phyloP scores from a whole-genome alignment of 1,140 invertebrate genomes.

The Papilio polytes region DNA sequence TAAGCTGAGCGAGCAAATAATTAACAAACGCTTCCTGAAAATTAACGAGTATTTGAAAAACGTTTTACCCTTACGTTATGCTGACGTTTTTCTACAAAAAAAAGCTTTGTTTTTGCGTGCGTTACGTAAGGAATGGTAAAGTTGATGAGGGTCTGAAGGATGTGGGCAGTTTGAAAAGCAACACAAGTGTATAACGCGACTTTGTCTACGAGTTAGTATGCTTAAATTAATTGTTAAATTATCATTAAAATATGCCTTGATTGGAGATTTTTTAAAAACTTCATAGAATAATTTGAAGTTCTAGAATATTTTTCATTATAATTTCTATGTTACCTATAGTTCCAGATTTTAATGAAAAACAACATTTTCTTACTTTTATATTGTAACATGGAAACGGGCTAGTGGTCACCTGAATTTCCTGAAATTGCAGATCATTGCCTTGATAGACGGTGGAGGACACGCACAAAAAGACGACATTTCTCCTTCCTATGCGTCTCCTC shows the following conservation, averaged over 20 bases:
- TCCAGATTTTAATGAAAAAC: too few relatives aligned
- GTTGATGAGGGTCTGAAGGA: slow-evolving; percentile 41
- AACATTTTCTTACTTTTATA: too few relatives aligned
- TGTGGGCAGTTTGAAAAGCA: background rate
- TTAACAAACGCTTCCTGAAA: background rate
- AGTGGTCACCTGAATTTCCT: too few relatives aligned
- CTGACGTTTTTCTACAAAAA: slow-evolving; percentile 40
- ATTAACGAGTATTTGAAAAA: slow-evolving; percentile 17
- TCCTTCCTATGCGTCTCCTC: too few relatives aligned
- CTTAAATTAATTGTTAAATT: background rate
- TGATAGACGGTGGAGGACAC: too few relatives aligned
- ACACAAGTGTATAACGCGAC: background rate
- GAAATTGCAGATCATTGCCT: too few relatives aligned
- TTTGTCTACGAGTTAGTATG: background rate
- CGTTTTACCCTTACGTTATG: slow-evolving; percentile 1
- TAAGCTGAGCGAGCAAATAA: background rate
- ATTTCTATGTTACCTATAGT: too few relatives aligned
- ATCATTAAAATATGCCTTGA: background rate
- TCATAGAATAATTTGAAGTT: too few relatives aligned
- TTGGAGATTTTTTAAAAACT: too few relatives aligned
- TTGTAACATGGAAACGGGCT: too few relatives aligned
- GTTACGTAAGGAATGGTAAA: slow-evolving; percentile 36
- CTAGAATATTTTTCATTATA: too few relatives aligned
- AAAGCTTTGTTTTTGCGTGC: slow-evolving; percentile 41
- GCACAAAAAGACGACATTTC: too few relatives aligned